Evolutionary conservation across 2,113 vertebrate genomes (phyloP).

Genomic region (Rhea pennata): DNA sequence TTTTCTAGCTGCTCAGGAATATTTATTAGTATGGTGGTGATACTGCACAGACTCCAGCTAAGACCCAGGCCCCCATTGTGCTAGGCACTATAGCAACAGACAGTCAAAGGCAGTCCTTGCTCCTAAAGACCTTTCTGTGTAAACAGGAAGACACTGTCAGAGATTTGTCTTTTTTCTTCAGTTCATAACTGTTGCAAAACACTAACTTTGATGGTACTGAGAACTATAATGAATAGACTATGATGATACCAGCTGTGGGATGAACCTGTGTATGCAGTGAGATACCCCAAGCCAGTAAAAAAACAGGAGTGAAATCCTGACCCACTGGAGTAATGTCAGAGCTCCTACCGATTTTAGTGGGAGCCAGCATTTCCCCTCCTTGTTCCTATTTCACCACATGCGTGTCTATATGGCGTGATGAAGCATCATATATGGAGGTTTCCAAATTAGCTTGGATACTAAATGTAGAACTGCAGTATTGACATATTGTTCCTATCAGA

Average conservation of each 20-base stretch:
- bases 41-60: not conserved
- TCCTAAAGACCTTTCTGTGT: slow-evolving; percentile 11
- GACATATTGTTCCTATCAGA: not conserved
- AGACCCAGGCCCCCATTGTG: slow-evolving; percentile 34
- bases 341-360: not conserved
- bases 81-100: slow-evolving; percentile 29
- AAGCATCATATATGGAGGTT: fast-evolving
- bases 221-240: not conserved
- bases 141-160: not conserved
- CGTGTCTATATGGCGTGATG: fast-evolving
- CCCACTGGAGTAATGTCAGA: not conserved
- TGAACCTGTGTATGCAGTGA: not conserved
- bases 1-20: not conserved
- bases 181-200: not conserved
- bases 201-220: not conserved
- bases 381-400: not conserved
- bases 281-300: not conserved
- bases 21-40: not conserved
- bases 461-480: not conserved
- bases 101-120: not conserved
- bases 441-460: not conserved
- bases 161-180: slow-evolving; percentile 2
- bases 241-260: not conserved
- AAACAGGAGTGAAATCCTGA: not conserved
- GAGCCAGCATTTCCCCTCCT: not conserved